These are phyloP conservation scores for Xiphorhynchus elegans DNA, from an alignment of 2,113 vertebrate species.

Conservation along the genomic window DNA sequence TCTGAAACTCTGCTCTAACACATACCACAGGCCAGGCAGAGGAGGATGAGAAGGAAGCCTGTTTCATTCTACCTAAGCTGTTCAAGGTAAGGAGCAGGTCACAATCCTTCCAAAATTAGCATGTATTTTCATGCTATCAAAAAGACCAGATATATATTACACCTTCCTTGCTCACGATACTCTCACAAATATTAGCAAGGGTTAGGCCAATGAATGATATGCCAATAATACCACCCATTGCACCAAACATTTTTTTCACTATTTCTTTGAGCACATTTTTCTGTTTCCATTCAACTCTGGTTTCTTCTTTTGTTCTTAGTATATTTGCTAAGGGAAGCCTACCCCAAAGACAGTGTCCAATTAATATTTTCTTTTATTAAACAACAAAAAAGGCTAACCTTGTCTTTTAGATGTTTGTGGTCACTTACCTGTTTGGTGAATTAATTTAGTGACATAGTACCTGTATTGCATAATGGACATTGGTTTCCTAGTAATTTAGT, in stretches of 20 bases:
- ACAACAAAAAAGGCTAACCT: neutral
- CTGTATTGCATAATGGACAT: neutral
- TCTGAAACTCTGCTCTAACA: neutral
- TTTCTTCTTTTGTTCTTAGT: neutral
- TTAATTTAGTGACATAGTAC: neutral
- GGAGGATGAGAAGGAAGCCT: neutral
- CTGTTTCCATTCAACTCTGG: neutral
- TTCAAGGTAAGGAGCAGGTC: neutral
- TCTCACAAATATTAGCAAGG: neutral
- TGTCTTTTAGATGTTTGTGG: neutral
- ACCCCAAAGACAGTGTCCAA: neutral
- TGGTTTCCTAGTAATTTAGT: neutral
- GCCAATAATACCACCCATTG: neutral
- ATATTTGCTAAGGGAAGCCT: neutral
- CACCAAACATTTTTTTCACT: neutral
- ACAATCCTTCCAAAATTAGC: neutral
- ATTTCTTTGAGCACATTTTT: neutral
- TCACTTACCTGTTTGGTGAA: neutral
- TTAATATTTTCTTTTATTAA: neutral
- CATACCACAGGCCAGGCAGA: neutral
- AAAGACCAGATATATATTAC: neutral
- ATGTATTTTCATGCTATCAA: neutral
- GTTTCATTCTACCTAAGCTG: neutral
- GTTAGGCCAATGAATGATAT: neutral
- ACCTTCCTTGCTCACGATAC: neutral